Evolutionary conservation across 2,888 invertebrate genomes (phyloP), one percentile per base, ranked within the genome.

Genomic region (Prenolepis imparis): DNA sequence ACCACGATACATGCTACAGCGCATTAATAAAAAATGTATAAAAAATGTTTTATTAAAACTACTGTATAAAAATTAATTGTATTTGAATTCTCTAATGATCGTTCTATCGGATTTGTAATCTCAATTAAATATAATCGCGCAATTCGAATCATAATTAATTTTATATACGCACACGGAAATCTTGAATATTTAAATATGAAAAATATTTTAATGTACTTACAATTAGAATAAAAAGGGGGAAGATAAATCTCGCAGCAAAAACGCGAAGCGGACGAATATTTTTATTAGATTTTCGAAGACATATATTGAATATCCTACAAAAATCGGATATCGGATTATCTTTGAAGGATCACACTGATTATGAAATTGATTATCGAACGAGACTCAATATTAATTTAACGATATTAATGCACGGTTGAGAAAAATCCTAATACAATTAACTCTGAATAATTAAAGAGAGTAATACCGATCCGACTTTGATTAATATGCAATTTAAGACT

Each of bases 401-500:
- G 12, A 11, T 1, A 39, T 63, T 36, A 63, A 63, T 73, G 18
- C 4, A 8, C 32, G 12, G 12, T 64, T 36, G 36, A 52, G 44
- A 73, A 0, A 1, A 8, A 52, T 75, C 52, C 5, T 1, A 11
- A 48, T 75, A 18, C 8, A n/a, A 6, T 12, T 64, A n/a, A 63
- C 21, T 70, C 61, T 21, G 15, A 28, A 68, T 68, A 63, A 78
- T 78, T 72, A 64, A 61, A 63, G 57, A 63, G 57, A 11, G 44
- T 72, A 41, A n/a, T 15, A 44, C 24, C 24, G 44, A 52, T 83
- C 57, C 44, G 63, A 70, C 74, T 86, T 83, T 57, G 72, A 28
- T 64, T 75, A 48, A 86, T 86, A 75, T 83, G 83, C 80, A 80
- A 83, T 85, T 75, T 75, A 72, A 86, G 28, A 80, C 67, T 67